Evolutionary conservation across 2,113 vertebrate species (phyloP).

Genomic region (Nyctereutes procyonoides): DNA sequence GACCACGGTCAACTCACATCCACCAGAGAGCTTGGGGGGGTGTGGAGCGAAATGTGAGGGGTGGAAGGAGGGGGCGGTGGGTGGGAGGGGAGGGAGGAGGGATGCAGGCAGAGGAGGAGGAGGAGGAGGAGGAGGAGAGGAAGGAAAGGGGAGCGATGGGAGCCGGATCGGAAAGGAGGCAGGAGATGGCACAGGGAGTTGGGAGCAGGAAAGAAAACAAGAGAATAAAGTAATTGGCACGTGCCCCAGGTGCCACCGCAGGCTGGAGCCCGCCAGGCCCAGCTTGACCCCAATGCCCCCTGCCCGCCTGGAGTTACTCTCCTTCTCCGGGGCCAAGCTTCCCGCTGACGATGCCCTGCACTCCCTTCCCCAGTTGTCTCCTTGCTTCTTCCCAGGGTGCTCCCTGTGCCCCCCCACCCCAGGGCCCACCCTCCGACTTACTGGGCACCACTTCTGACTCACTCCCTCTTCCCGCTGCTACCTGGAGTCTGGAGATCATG

Average conservation of each 20-base stretch:
- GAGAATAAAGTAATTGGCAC: conserved; percentile 49
- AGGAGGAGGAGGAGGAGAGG: background rate
- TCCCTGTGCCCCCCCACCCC: accelerated
- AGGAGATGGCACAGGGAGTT: background rate
- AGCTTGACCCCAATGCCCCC: background rate
- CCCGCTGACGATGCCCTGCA: background rate
- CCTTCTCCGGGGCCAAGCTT: background rate
- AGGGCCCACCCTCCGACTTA: background rate
- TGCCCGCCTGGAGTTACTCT: background rate
- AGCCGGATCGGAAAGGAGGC: background rate
- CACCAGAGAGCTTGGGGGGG: conserved; percentile 93
- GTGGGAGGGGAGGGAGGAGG: background rate
- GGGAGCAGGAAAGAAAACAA: conserved; percentile 45
- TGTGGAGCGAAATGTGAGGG: background rate
- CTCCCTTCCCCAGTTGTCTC: background rate
- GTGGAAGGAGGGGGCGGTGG: background rate
- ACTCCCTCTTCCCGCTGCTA: background rate
- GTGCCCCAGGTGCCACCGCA: too few relatives aligned
- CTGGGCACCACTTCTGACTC: background rate
- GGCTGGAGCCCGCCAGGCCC: background rate
- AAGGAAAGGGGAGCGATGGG: background rate
- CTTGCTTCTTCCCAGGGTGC: background rate
- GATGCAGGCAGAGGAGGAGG: background rate
- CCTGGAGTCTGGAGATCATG: background rate
- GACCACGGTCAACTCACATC: conserved; percentile 97